phyloP scores from a whole-genome alignment of 1,140 invertebrate species.

The Nasonia longicornis region DNA sequence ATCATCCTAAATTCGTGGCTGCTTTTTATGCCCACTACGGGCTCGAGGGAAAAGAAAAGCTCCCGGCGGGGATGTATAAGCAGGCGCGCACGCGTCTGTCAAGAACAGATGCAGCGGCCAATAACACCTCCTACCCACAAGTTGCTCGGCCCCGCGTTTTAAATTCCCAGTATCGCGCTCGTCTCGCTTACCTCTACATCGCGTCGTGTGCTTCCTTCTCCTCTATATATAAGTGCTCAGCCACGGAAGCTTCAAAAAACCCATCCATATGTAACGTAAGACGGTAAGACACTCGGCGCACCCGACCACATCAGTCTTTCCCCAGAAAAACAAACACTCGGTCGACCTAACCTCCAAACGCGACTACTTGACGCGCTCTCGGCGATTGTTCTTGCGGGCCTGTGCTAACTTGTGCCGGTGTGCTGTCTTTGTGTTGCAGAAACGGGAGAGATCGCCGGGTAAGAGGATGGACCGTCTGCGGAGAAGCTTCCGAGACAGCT shows the following conservation, averaged over 20 bases:
- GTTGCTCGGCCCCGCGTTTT: neutral
- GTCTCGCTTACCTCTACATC: neutral
- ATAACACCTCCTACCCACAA: neutral
- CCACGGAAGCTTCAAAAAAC: too few species aligned
- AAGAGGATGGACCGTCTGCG: constrained; percentile 91
- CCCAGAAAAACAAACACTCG: neutral
- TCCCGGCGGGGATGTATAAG: neutral
- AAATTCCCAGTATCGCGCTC: neutral
- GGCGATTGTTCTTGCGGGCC: neutral
- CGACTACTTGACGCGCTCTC: neutral
- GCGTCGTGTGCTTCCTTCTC: neutral
- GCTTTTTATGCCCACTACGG: neutral
- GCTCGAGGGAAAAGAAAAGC: neutral
- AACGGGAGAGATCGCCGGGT: constrained; percentile 76
- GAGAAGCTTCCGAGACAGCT: constrained; percentile 92
- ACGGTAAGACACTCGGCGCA: too few species aligned
- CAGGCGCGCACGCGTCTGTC: constrained; percentile 27
- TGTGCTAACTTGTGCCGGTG: neutral
- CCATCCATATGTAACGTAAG: too few species aligned
- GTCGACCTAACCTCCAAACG: constrained; percentile 37
- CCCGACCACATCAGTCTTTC: neutral
- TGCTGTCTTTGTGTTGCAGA: constrained; percentile 61
- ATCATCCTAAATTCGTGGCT: neutral
- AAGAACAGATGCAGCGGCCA: neutral
- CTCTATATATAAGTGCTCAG: too few species aligned